Base-by-base conservation (phyloP, 2,888 invertebrate species). In the Euphydryas editha region DNA sequence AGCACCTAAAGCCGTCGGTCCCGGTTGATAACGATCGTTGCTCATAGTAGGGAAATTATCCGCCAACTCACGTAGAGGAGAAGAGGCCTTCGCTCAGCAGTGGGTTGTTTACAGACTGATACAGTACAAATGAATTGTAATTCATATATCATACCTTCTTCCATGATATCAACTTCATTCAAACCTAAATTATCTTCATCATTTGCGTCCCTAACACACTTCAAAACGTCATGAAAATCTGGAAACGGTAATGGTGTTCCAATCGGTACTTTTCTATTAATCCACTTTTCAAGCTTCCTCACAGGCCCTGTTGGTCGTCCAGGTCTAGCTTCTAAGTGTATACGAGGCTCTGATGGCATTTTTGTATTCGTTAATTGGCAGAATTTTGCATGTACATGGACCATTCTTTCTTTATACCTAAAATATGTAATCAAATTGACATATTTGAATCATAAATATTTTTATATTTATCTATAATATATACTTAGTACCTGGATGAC, bases 361-460 rank as follows among this genome's bases (percentile, higher is more conserved):
- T 88, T 90, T 0, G 89, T 89, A 51, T 94, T 94, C 0, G 94
- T 94, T 73, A 95, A 76, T 78, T 95, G 94, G 83, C 95, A 95
- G 73, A 95, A 93, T 80, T 94, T 94, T n/a, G 94, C 93, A 70
- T 93, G 89, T 0, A 93, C 90, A 11, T 87, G 80, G 8, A 91
- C 84, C 81, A 93, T 84, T 68, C 93, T 84, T 62, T 89, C 88
- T 74, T 93, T 91, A 71, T 93, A 93, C 69, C 93, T 93, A 71
- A 44, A 81, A 78, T 18, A 60, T 62, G 24, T 49, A 42, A 46
- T 21, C n/a, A n/a, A 49, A 13, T 49, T 49, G 20, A 20, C 20
- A 20, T 21, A 13, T 18, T 18, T 17, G 11, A 21, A 49, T 49
- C 21, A 15, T 20, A 1, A 2, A 30, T 30, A n/a, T 30, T 3